Evolutionary conservation across 2,113 vertebrate species (phyloP).

Genomic region (Herpetotheres cachinnans): DNA sequence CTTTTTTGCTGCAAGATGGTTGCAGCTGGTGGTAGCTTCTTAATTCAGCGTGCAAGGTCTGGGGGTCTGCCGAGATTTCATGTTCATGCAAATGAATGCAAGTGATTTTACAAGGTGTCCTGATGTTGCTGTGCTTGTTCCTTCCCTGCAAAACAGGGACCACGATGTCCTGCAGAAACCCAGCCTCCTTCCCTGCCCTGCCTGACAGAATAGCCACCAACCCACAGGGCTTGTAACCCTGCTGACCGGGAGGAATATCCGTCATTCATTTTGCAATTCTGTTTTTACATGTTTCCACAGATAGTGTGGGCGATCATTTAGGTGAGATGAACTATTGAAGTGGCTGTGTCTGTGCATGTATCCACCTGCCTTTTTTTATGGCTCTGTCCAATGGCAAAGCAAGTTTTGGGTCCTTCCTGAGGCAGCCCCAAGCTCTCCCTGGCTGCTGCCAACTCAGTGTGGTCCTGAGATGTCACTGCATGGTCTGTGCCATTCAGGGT

Average conservation of each 20-base stretch:
- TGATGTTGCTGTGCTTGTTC: not conserved
- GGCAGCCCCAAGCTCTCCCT: not conserved
- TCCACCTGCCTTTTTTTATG: not conserved
- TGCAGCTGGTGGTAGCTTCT: not conserved
- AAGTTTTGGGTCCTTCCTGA: not conserved
- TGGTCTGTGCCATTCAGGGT: not conserved
- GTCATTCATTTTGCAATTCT: not conserved
- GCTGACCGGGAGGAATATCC: not conserved
- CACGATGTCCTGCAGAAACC: not conserved
- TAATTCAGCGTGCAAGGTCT: not conserved
- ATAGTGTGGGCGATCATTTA: not conserved
- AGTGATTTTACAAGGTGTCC: not conserved
- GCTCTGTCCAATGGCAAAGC: not conserved
- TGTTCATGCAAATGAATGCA: constrained; percentile 18
- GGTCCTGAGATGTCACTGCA: not conserved
- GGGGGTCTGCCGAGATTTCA: not conserved
- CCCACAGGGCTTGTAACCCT: accelerated
- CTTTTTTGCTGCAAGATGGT: not conserved
- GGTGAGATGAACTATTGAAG: not conserved
- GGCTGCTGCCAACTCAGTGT: not conserved
- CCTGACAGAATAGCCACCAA: not conserved
- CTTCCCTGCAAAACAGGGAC: not conserved
- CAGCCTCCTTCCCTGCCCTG: not conserved
- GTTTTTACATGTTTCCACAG: not conserved
- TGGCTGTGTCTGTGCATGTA: not conserved